A percentile compares a stretch with the other conserved stretches of the same genome.
phyloP scores from a whole-genome alignment of 1,140 invertebrate species.

The Mamestra configurata region DNA sequence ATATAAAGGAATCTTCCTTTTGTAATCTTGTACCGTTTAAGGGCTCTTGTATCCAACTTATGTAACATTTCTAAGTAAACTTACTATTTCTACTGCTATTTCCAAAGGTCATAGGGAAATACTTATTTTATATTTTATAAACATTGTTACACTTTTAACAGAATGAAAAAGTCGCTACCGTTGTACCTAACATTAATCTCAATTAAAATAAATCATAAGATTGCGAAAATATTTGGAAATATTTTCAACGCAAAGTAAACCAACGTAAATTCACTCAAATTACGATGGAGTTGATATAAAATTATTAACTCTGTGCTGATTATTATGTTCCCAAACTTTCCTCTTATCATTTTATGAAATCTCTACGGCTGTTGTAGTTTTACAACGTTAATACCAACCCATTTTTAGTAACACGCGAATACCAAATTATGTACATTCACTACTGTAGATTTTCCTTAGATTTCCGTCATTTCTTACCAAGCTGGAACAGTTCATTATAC shows the following conservation, averaged over 20 bases:
- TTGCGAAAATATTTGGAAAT: not conserved
- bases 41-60: too few species aligned
- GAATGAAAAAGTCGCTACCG: too few species aligned
- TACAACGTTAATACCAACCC: not conserved
- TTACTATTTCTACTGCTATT: too few species aligned
- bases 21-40: too few species aligned
- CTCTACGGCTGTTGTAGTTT: not conserved
- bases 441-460: not conserved
- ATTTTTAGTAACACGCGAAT: slow-evolving; percentile 5
- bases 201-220: not conserved
- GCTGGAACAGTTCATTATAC: slow-evolving; percentile 1
- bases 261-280: not conserved
- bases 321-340: not conserved
- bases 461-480: not conserved
- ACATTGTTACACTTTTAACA: too few species aligned
- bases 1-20: too few species aligned
- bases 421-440: not conserved
- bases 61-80: too few species aligned
- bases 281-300: not conserved
- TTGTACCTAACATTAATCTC: not conserved
- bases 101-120: not conserved
- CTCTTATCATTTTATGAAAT: slow-evolving; percentile 14
- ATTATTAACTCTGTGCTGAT: not conserved
- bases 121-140: too few species aligned
- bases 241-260: not conserved